These are phyloP conservation scores for Xiphias gladius DNA, from an alignment of 2,113 vertebrate genomes.

Conservation along the genomic window DNA sequence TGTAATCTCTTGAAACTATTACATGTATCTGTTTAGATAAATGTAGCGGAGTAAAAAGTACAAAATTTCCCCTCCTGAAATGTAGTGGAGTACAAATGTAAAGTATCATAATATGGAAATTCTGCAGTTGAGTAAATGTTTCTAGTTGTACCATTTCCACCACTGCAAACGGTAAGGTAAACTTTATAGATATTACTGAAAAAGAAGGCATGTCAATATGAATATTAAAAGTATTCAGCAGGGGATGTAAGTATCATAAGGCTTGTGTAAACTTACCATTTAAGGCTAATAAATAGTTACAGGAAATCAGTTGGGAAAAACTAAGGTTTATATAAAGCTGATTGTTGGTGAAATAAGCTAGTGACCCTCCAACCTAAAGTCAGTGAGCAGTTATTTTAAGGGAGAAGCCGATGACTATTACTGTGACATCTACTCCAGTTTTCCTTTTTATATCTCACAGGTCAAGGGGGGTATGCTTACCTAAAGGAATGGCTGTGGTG, in stretches of 20 bases:
- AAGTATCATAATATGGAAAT: background rate
- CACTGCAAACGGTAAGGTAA: background rate
- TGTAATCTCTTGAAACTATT: too few relatives aligned
- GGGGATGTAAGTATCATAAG: background rate
- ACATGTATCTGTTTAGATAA: too few relatives aligned
- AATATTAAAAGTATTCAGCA: background rate
- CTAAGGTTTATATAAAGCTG: background rate
- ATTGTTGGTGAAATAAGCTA: background rate
- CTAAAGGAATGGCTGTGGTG: constrained; percentile 91
- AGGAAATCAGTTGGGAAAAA: background rate
- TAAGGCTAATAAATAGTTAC: background rate
- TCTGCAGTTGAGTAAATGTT: too few relatives aligned
- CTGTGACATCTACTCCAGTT: background rate
- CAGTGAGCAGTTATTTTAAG: background rate
- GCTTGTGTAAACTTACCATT: background rate
- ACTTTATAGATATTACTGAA: background rate
- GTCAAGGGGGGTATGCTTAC: constrained; percentile 89
- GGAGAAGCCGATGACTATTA: background rate
- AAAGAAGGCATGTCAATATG: background rate
- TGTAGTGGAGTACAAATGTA: background rate
- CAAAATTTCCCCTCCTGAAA: too few relatives aligned
- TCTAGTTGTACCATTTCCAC: background rate
- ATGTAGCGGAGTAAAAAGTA: too few relatives aligned
- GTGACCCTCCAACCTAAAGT: background rate
- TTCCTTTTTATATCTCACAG: constrained; percentile 65